Evolutionary conservation across 1,140 invertebrate genomes (phyloP).

Genomic region (Pseudomyrmex sp.): DNA sequence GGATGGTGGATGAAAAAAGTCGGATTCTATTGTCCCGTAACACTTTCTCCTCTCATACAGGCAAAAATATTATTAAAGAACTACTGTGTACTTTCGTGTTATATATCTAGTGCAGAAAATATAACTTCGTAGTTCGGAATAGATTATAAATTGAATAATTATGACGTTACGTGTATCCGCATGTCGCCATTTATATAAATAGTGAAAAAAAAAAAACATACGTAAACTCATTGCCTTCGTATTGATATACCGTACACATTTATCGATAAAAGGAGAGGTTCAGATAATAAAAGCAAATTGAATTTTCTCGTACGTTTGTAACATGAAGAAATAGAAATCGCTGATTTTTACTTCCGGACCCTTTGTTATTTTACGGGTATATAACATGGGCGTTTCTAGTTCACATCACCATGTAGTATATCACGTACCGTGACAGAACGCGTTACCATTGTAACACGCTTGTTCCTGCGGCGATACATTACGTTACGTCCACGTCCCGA

Average conservation of each 20-base stretch:
- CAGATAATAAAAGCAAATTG: neutral
- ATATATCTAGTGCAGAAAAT: too few relatives aligned
- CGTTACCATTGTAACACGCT: constrained; percentile 73
- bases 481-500: constrained; percentile 66
- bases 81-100: too few relatives aligned
- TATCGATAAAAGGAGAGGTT: neutral
- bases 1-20: neutral
- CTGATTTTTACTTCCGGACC: constrained; percentile 20
- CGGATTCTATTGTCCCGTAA: neutral
- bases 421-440: constrained; percentile 68
- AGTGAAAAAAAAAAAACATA: too few relatives aligned
- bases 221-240: too few relatives aligned
- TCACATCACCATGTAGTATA: constrained; percentile 68
- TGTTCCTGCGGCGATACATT: constrained; percentile 74
- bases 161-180: too few relatives aligned
- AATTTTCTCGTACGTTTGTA: too few relatives aligned
- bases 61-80: too few relatives aligned
- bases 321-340: constrained; percentile 2
- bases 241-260: neutral
- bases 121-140: too few relatives aligned
- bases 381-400: constrained; percentile 57
- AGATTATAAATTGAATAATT: too few relatives aligned
- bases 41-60: too few relatives aligned
- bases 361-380: constrained; percentile 11
- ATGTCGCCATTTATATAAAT: too few relatives aligned